Conservation (phyloP, 2,797 vertebrate genomes). For the Rhadinocentrus ornatus region DNA sequence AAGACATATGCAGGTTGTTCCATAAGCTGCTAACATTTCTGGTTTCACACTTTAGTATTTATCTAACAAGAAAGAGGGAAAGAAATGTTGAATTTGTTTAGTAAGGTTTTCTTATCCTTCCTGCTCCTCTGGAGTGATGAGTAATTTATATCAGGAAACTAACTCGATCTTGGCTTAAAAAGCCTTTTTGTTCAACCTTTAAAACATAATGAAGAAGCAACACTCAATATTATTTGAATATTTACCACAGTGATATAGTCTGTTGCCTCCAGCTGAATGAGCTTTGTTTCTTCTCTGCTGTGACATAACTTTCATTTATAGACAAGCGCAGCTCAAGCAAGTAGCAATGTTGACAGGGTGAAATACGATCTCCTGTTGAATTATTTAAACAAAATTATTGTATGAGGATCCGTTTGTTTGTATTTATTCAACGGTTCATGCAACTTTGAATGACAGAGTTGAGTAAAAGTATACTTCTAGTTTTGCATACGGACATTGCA, state of each 20-base stretch:
- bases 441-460: constrained; percentile 2
- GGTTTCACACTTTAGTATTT: constrained; percentile 11
- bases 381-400: constrained; percentile 1
- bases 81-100: background rate
- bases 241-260: constrained; percentile 12
- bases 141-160: constrained; percentile 6
- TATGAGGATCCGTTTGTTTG: background rate
- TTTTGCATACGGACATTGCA: constrained; percentile 2
- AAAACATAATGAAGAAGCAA: constrained; percentile 27
- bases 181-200: constrained; percentile 1
- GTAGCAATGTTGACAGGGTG: constrained; percentile 16
- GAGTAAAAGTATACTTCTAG: background rate
- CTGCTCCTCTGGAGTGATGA: background rate
- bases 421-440: background rate
- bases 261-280: constrained; percentile 29
- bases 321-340: constrained; percentile 13
- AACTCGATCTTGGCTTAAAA: constrained; percentile 9
- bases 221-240: constrained; percentile 10
- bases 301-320: constrained; percentile 15
- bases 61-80: background rate
- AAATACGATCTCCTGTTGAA: constrained; percentile 4
- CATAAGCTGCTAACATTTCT: constrained; percentile 6
- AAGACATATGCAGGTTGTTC: background rate
- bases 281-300: constrained; percentile 23
- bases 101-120: background rate